Evolutionary conservation across 2,113 vertebrate genomes (phyloP).

Genomic region (Passer domesticus): DNA sequence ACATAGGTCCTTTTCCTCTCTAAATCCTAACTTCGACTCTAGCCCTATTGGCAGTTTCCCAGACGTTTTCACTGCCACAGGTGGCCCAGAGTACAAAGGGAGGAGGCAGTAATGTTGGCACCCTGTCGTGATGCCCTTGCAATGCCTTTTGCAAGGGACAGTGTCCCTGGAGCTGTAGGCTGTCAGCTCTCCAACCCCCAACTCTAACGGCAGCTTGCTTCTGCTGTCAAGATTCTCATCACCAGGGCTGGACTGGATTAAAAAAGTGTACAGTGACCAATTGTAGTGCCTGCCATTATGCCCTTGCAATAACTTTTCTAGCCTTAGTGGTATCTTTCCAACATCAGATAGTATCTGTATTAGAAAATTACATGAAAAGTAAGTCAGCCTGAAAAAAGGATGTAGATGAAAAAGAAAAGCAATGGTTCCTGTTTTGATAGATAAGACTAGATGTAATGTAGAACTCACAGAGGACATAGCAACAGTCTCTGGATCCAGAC

Average conservation of each 20-base stretch:
- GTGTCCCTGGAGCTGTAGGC: background rate
- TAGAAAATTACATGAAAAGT: background rate
- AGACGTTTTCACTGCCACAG: background rate
- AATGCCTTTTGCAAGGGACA: background rate
- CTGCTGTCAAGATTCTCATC: background rate
- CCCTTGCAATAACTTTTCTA: background rate
- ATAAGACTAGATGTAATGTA: background rate
- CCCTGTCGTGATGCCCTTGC: rapidly evolving
- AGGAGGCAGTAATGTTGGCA: background rate
- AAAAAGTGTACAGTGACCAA: background rate
- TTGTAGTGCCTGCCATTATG: rapidly evolving
- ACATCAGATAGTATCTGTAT: background rate
- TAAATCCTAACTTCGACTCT: background rate
- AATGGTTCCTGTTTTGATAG: background rate
- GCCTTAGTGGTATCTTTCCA: background rate
- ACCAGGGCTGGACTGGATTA: background rate
- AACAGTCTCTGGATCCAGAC: background rate
- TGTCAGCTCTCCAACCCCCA: background rate
- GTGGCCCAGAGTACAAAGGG: background rate
- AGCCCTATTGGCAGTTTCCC: background rate
- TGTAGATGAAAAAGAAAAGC: background rate
- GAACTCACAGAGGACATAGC: background rate
- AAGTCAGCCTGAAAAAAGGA: background rate
- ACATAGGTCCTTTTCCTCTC: background rate
- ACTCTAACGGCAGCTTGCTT: background rate